phyloP scores from a whole-genome alignment of 1,140 invertebrate genomes.

The silkworm (Bombyx mori) region DNA sequence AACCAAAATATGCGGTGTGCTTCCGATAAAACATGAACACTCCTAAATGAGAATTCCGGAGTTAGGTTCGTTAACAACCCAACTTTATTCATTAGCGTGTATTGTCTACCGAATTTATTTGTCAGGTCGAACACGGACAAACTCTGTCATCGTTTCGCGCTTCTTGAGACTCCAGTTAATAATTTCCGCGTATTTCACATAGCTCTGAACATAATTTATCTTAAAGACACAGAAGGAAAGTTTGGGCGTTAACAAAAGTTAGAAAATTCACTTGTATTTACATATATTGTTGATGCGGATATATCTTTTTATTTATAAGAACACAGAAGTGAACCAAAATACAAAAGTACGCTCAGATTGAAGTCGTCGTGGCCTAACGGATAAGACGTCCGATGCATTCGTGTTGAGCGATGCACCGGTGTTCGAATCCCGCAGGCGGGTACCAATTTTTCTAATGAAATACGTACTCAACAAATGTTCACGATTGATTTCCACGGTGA shows the following conservation, averaged over 20 bases:
- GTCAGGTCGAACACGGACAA: slow-evolving; percentile 52
- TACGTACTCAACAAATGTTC: no score
- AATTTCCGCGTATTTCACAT: slow-evolving; percentile 39
- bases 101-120: slow-evolving; percentile 65
- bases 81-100: slow-evolving; percentile 69
- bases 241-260: background rate
- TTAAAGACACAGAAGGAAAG: slow-evolving; percentile 10
- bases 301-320: no score
- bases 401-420: no score
- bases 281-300: no score
- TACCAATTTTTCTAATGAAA: no score
- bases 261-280: no score
- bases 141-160: slow-evolving; percentile 39
- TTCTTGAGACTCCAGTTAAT: slow-evolving; percentile 35
- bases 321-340: no score
- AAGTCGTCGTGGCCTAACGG: no score
- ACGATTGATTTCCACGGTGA: no score
- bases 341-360: no score
- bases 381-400: no score
- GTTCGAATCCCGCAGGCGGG: no score
- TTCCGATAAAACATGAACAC: slow-evolving; percentile 49
- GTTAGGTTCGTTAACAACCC: slow-evolving; percentile 58
- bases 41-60: slow-evolving; percentile 57
- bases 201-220: slow-evolving; percentile 28
- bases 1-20: slow-evolving; percentile 36